phyloP scores from a whole-genome alignment of 2,888 invertebrate genomes.

The Diplolepis rosae region DNA sequence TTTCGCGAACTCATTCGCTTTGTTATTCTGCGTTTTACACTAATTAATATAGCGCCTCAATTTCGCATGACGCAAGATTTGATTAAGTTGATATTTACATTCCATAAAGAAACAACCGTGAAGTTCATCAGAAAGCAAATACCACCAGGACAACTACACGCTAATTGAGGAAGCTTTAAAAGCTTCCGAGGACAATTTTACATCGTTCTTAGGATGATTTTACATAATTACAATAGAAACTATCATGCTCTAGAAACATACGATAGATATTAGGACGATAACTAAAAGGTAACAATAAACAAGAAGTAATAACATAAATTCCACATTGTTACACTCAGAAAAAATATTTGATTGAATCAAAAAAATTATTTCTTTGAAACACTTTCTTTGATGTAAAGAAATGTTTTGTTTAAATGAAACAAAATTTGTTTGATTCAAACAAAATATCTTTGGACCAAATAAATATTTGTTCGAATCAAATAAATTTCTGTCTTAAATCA shows the following conservation, averaged over 20 bases:
- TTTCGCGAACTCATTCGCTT: too few species aligned
- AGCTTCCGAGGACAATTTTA: not conserved
- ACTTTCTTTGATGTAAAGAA: too few species aligned
- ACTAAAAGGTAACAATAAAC: not conserved
- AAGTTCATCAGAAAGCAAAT: not conserved
- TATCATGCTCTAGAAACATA: constrained; percentile 12
- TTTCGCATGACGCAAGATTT: not conserved
- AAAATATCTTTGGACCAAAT: too few species aligned
- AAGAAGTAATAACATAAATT: constrained; percentile 2
- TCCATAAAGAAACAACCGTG: not conserved
- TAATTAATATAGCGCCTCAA: not conserved
- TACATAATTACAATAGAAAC: not conserved
- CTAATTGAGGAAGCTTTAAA: constrained; percentile 13
- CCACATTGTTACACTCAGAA: not conserved
- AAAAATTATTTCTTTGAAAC: not conserved
- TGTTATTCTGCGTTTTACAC: too few species aligned
- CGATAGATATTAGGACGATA: not conserved
- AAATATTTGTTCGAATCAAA: too few species aligned
- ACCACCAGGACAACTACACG: not conserved
- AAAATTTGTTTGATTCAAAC: too few species aligned
- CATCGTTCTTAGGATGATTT: not conserved
- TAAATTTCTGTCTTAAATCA: too few species aligned
- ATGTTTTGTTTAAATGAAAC: too few species aligned
- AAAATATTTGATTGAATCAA: not conserved
- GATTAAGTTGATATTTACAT: not conserved